phyloP scores from a whole-genome alignment of 2,797 vertebrate species.

The Anguilla marmorata region DNA sequence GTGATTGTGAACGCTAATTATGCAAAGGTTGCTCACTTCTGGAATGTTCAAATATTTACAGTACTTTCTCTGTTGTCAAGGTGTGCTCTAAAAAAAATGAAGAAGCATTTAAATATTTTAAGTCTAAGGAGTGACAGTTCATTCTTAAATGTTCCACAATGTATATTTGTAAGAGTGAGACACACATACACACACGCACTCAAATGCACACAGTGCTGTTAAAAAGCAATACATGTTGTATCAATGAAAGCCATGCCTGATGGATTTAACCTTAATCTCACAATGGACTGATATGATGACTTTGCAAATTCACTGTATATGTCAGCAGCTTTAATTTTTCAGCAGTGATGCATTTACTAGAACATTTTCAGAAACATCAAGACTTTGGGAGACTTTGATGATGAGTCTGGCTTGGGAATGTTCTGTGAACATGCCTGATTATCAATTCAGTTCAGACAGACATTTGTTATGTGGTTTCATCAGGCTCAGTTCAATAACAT shows the following conservation, averaged over 20 bases:
- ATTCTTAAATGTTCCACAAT: too few species aligned
- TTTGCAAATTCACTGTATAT: neutral
- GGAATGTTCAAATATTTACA: slow-evolving; percentile 3
- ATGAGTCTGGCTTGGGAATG: neutral
- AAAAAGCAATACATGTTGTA: too few species aligned
- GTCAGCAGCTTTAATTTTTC: neutral
- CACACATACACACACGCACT: too few species aligned
- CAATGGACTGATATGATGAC: neutral
- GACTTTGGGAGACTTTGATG: neutral
- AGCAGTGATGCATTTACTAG: neutral
- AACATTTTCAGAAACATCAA: neutral
- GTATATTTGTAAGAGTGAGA: too few species aligned
- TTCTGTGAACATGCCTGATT: neutral
- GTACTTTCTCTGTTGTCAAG: slow-evolving; percentile 12
- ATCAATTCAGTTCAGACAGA: neutral
- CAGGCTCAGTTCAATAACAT: neutral
- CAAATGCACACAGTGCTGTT: too few species aligned
- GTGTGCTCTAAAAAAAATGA: neutral
- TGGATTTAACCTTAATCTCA: neutral
- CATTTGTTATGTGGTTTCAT: neutral
- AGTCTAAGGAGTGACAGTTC: too few species aligned
- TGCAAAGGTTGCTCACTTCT: neutral
- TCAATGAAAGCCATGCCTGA: too few species aligned
- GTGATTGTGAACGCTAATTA: neutral
- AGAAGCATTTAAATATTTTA: neutral